These are phyloP conservation scores for Dorcus hopei DNA, from an alignment of 2,888 invertebrate species.

Conservation along the genomic window DNA sequence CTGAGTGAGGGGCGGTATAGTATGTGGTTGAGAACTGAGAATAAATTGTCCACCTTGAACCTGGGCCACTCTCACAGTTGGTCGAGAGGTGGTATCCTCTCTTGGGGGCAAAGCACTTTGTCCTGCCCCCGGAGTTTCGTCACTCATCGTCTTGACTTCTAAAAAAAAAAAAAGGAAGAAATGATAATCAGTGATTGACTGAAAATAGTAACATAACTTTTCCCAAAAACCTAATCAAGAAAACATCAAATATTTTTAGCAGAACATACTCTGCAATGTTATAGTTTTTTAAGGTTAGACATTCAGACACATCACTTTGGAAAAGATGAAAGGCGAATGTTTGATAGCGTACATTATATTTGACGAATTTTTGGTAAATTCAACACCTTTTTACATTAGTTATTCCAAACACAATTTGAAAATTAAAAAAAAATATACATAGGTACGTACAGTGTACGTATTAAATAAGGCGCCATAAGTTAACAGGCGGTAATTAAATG, in stretches of 20 bases:
- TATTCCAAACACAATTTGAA: too few species aligned
- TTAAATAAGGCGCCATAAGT: slow-evolving; percentile 15
- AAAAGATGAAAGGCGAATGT: slow-evolving; percentile 5
- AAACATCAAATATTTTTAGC: too few species aligned
- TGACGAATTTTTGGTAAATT: background rate
- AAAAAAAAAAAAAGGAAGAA: slow-evolving; percentile 1
- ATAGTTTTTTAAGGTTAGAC: too few species aligned
- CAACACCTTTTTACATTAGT: too few species aligned
- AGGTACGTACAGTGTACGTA: background rate
- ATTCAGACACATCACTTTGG: background rate
- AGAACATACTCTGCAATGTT: too few species aligned
- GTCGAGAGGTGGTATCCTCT: slow-evolving; percentile 44
- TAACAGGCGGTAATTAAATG: slow-evolving; percentile 1
- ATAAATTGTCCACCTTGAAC: slow-evolving; percentile 48
- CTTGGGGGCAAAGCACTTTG: slow-evolving; percentile 50
- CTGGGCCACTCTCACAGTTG: slow-evolving; percentile 46
- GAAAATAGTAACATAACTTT: too few species aligned
- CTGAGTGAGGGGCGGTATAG: slow-evolving; percentile 54
- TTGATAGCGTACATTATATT: background rate
- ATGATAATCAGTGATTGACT: too few species aligned
- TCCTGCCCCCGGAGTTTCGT: slow-evolving; percentile 51
- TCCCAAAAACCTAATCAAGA: too few species aligned
- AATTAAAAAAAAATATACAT: too few species aligned
- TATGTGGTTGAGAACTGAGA: slow-evolving; percentile 39
- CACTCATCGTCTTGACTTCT: slow-evolving; percentile 48